A percentile compares a stretch with the other conserved stretches of the same genome.
Evolutionary conservation across 1,140 invertebrate species (phyloP).

Genomic region (Diprion similis): DNA sequence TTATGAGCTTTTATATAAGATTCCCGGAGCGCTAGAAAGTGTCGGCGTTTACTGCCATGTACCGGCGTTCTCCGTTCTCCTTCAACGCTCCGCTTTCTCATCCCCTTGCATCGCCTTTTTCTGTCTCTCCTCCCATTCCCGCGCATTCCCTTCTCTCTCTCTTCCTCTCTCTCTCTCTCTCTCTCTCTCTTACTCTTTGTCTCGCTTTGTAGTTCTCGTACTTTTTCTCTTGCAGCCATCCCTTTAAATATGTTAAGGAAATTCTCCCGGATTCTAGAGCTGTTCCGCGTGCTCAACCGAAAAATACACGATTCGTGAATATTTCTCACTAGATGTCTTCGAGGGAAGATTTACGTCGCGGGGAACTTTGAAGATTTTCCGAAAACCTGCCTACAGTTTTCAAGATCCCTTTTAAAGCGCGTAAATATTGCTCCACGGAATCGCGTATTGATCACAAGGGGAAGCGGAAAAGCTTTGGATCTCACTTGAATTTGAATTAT

Average conservation of each 20-base stretch:
- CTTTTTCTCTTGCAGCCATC: conserved; percentile 1
- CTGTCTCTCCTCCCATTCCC: conserved; percentile 13
- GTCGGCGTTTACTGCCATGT: conserved; percentile 40
- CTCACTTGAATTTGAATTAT: not conserved
- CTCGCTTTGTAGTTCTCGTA: not conserved
- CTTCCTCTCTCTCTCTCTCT: not conserved
- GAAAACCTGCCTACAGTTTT: not conserved
- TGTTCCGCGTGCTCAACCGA: conserved; percentile 3
- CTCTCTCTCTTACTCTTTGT: not conserved
- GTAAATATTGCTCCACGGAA: not conserved
- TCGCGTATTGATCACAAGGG: not conserved
- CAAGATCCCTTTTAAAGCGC: not conserved
- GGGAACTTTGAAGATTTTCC: not conserved
- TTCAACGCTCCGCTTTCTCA: conserved; percentile 4
- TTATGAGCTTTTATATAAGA: conserved; percentile 43
- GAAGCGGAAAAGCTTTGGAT: not conserved
- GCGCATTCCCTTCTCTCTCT: not conserved
- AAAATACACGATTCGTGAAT: conserved; percentile 7
- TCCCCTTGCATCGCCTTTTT: conserved; percentile 8
- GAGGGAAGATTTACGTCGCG: not conserved
- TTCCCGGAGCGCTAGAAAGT: conserved; percentile 34
- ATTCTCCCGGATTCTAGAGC: conserved; percentile 7
- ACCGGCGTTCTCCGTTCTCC: conserved; percentile 3
- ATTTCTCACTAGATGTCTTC: conserved; percentile 3
- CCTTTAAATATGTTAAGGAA: conserved; percentile 8